Evolutionary conservation across 2,113 vertebrate species (phyloP).

Genomic region (Rhabdornis inornatus): DNA sequence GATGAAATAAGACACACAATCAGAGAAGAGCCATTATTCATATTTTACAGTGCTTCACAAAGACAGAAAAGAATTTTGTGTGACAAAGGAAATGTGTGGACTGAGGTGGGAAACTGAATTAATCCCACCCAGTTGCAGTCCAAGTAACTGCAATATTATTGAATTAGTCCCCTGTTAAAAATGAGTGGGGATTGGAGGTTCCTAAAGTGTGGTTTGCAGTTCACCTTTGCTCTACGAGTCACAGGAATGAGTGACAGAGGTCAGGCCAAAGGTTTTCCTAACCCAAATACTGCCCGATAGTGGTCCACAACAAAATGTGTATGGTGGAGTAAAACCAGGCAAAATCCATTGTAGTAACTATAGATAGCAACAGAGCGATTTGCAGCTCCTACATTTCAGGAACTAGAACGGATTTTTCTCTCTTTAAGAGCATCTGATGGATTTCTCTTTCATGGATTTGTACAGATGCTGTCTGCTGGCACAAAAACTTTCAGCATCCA

Average conservation of each 20-base stretch:
- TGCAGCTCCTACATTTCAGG: not conserved
- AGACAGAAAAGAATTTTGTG: not conserved
- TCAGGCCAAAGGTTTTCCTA: slow-evolving; percentile 38
- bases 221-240: slow-evolving; percentile 18
- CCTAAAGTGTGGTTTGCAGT: not conserved
- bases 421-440: not conserved
- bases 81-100: not conserved
- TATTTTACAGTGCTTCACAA: not conserved
- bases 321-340: not conserved
- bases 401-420: not conserved
- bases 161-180: not conserved
- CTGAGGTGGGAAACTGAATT: not conserved
- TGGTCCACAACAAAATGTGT: not conserved
- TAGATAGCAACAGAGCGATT: fast-evolving
- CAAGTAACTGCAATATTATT: not conserved
- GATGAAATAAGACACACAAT: not conserved
- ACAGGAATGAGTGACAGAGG: slow-evolving; percentile 40
- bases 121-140: not conserved
- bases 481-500: not conserved
- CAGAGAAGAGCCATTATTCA: not conserved
- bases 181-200: not conserved
- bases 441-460: not conserved
- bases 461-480: not conserved
- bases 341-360: not conserved
- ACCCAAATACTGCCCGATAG: not conserved